Base-by-base conservation (phyloP, 1,140 invertebrate species). In the Homarus americanus region DNA sequence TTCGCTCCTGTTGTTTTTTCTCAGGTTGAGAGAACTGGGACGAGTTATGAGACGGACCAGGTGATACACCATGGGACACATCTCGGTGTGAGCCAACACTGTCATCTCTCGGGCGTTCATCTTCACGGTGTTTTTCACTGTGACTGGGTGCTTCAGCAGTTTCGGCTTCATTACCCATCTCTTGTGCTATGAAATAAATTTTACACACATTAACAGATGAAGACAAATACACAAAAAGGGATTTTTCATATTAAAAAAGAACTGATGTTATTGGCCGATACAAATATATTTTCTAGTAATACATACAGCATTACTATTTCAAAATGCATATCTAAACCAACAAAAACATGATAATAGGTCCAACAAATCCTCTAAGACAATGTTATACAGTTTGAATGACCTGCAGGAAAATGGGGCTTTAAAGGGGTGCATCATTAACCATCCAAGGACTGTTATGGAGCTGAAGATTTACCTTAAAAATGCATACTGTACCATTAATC, bases 1-100 rank as follows among this genome's bases (percentile, higher is more conserved):
- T 75, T 44, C 87, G 44, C n/a, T 90, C 87, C 49, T 90, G 87
- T 41, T 90, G 87, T 28, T 90, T 90, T 72, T 38, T 73, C 58
- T 83, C 87, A 10, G 87, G 82, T 1, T 83, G 87, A 17, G n/a
- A 66, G 49, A 36, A 12, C 7, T 32, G 79, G 49, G 17, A n/a
- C 32, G 79, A 38, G 3, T 7, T 63, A 10, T 34, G 36, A 40
- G 66, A 32, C 3, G 66, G 12, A 12, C 9, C 82, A 28, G 20
- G 32, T 24, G 32, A 32, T 38, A 73, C 15, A 12, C 69, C n/a
- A 38, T 38, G 44, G 36, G 36, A 34, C 10, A 34, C 40, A 44
- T 80, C 78, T 40, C 38, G 44, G 4, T 76, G n/a, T 9, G 36
- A 53, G 0, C 41, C 28, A 38, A 2, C 24, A 36, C 28, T 76